Base-by-base conservation (phyloP, 2,888 invertebrate species). In the Amiota communis region DNA sequence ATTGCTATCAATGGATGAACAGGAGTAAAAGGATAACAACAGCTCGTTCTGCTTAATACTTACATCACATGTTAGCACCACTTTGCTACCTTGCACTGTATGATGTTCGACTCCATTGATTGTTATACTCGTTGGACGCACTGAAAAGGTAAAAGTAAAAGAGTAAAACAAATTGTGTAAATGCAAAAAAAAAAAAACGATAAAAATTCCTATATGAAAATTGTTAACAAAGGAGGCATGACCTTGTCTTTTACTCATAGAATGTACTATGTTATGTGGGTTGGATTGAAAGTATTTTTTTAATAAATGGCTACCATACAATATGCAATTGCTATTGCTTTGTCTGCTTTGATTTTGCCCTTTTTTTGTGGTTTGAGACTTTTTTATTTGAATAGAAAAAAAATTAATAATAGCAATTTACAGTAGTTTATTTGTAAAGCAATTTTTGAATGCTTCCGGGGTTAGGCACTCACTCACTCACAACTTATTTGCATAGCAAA, bases 81-180 rank as follows among this genome's bases (percentile, higher is more conserved):
- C 94, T 82, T 94, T 92, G 9, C 94, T 94, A 46, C 96, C 96
- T 84, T 95, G 94, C 10, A 94, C 93, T 47, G 95, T 95, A 88
- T 96, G 95, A 80, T 93, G 93, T 59, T 93, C 93, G 17, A 95
- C 93, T 4, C 96, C 96, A 46, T 92, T 91, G 81, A 97, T 92
- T 81, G 93, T 92, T 88, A 96, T 94, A 86, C 92, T 93, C 85
- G 94, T 93, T 3, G 97, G 97, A 59, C 95, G 93, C 70, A 97
- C 97, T 97, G 92, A 8, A 91, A 90, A 13, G 63, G 63, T 36
- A 15, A 23, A 61, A 23, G 61, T 10, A 61, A n/a, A 47, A n/a
- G 17, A 17, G 49, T n/a, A 67, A n/a, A 46, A n/a, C 20, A 23
- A 9, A 20, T 20, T 17, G 17, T 63, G 46, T 13, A 36, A 63